Percentiles rank a stretch among this genome's conserved stretches.
phyloP scores from a whole-genome alignment of 2,797 vertebrate species.

The Allenopithecus nigroviridis region DNA sequence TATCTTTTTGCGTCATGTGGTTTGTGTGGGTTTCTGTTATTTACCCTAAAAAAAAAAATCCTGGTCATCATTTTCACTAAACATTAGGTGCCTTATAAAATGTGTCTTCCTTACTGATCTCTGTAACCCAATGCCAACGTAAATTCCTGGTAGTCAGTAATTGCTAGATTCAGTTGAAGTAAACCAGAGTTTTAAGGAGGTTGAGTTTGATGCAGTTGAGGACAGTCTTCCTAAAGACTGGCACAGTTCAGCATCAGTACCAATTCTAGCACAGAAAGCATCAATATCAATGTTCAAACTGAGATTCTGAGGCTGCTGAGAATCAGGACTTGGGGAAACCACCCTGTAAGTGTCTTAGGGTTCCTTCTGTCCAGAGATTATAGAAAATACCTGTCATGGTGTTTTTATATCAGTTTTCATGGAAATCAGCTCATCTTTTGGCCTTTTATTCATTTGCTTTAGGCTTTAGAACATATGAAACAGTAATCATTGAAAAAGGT shows the following conservation, averaged over 20 bases:
- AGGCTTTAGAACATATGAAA: not conserved
- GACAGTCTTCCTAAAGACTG: not conserved
- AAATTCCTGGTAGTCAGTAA: not conserved
- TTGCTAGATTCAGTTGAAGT: not conserved
- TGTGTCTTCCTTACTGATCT: not conserved
- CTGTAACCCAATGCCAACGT: not conserved
- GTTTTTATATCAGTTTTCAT: not conserved
- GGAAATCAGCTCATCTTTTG: constrained; percentile 2
- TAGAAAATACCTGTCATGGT: not conserved
- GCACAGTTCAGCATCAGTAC: not conserved
- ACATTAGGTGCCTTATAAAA: not conserved
- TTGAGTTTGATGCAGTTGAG: not conserved
- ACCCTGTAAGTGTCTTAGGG: not conserved
- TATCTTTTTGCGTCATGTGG: not conserved
- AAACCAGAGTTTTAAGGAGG: not conserved
- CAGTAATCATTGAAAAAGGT: not conserved
- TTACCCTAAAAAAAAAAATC: not conserved
- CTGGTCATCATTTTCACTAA: not conserved
- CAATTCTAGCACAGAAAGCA: not conserved
- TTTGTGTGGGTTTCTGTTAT: not conserved
- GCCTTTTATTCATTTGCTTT: not conserved
- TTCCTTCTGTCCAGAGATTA: not conserved
- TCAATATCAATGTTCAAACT: not conserved
- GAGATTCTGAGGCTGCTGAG: not conserved
- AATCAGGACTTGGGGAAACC: not conserved